Evolutionary conservation across 2,888 invertebrate genomes (phyloP).

Genomic region (Elgonia sp.): DNA sequence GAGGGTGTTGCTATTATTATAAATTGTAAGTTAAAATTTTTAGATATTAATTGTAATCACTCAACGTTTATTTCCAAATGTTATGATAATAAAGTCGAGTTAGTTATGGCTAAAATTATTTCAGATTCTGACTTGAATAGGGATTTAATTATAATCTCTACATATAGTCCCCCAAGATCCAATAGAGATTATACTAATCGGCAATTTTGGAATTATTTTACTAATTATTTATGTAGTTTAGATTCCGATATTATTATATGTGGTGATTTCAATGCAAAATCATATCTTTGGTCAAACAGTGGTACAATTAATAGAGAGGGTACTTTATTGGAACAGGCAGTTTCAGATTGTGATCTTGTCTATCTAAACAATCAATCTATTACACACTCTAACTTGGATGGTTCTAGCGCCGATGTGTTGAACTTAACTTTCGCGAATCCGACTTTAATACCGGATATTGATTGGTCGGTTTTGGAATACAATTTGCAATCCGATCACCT

Average conservation of each 20-base stretch:
- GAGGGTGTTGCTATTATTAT: background rate
- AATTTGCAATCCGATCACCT: constrained; percentile 34
- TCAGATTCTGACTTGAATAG: too few species aligned
- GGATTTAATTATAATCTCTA: constrained; percentile 2
- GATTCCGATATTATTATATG: background rate
- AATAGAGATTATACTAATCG: background rate
- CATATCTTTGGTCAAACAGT: background rate
- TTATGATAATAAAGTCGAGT: background rate
- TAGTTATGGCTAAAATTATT: background rate
- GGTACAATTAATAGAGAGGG: background rate
- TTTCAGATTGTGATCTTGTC: background rate
- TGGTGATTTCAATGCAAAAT: constrained; percentile 23
- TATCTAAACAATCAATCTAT: background rate
- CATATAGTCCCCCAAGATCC: constrained; percentile 17
- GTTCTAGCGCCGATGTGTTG: constrained; percentile 3
- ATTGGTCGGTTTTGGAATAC: constrained; percentile 6
- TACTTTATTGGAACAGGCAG: background rate
- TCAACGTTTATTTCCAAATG: background rate
- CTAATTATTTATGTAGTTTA: background rate
- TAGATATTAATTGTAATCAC: background rate
- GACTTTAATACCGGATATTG: background rate
- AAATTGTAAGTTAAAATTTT: background rate
- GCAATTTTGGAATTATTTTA: constrained; percentile 9
- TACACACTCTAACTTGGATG: constrained; percentile 16
- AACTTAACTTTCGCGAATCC: background rate